These are phyloP conservation scores for Spodoptera frugiperda DNA, from an alignment of 1,140 invertebrate genomes.

Conservation along the genomic window DNA sequence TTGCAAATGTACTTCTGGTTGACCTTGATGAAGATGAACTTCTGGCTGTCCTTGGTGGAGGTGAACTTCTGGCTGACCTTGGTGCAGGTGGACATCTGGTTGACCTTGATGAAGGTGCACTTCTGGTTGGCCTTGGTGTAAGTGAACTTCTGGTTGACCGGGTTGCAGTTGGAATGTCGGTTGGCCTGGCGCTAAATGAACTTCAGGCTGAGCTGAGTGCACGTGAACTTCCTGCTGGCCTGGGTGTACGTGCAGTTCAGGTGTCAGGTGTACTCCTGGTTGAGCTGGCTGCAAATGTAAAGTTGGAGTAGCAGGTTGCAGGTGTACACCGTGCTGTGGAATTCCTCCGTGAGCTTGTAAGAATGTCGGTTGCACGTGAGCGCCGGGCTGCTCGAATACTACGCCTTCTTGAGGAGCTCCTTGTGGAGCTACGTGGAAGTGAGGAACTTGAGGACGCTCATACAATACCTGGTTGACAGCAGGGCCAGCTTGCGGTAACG, in stretches of 20 bases:
- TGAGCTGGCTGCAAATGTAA: slow-evolving; percentile 19
- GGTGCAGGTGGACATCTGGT: slow-evolving; percentile 45
- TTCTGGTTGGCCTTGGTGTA: slow-evolving; percentile 40
- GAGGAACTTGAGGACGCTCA: slow-evolving; percentile 63
- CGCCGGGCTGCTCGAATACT: slow-evolving; percentile 52
- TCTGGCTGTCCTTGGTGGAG: slow-evolving; percentile 47
- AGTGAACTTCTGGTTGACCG: slow-evolving; percentile 47
- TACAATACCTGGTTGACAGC: slow-evolving; percentile 61
- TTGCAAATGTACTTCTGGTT: slow-evolving; percentile 37
- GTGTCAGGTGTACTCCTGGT: slow-evolving; percentile 45
- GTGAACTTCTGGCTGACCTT: slow-evolving; percentile 48
- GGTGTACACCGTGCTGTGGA: slow-evolving; percentile 55
- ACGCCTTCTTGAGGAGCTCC: slow-evolving; percentile 60
- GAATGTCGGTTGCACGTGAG: slow-evolving; percentile 56
- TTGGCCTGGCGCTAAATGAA: slow-evolving; percentile 43
- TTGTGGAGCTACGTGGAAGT: slow-evolving; percentile 69
- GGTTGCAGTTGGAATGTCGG: slow-evolving; percentile 42
- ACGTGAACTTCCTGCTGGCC: slow-evolving; percentile 37
- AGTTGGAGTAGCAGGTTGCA: slow-evolving; percentile 61
- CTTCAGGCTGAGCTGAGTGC: slow-evolving; percentile 36
- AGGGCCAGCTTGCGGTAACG: slow-evolving; percentile 48
- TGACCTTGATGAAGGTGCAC: slow-evolving; percentile 46
- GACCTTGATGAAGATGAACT: slow-evolving; percentile 37
- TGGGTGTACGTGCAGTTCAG: slow-evolving; percentile 16
- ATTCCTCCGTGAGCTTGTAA: slow-evolving; percentile 51